Percentiles rank a stretch among this genome's conserved stretches.
Evolutionary conservation across 2,888 invertebrate genomes (phyloP).

Genomic region (Tuberolachnus salignus): DNA sequence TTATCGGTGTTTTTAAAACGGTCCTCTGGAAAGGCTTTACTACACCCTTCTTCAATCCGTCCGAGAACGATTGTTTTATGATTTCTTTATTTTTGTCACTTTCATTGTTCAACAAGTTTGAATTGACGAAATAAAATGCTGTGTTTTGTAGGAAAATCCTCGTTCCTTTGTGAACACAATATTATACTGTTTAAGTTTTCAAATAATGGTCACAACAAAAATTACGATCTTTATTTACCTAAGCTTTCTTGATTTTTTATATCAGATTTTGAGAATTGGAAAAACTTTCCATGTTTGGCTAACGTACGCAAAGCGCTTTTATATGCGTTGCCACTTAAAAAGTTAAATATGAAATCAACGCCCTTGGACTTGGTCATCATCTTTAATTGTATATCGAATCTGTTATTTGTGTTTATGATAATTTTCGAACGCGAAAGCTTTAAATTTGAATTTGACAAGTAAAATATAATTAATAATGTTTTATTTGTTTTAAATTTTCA

Average conservation of each 20-base stretch:
- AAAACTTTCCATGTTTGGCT: not conserved
- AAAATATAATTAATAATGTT: too few species aligned
- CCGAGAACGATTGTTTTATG: not conserved
- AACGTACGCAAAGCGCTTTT: not conserved
- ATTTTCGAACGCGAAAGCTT: slow-evolving; percentile 1
- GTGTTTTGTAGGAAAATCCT: not conserved
- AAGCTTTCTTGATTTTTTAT: slow-evolving; percentile 7
- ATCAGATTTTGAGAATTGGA: slow-evolving; percentile 28
- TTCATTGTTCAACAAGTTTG: slow-evolving; percentile 66
- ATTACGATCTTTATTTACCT: not conserved
- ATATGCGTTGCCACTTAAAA: slow-evolving; percentile 22
- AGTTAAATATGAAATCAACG: slow-evolving; percentile 15
- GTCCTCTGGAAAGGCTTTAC: not conserved
- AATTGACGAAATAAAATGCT: slow-evolving; percentile 61
- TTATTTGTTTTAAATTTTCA: not conserved
- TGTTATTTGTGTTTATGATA: not conserved
- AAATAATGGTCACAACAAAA: not conserved
- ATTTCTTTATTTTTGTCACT: not conserved
- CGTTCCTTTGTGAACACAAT: not conserved
- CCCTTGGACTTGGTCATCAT: slow-evolving; percentile 14
- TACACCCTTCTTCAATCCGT: slow-evolving; percentile 33
- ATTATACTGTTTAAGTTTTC: not conserved
- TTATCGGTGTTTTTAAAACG: not conserved
- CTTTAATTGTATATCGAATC: slow-evolving; percentile 19
- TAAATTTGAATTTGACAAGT: not conserved